Evolutionary conservation across 1,140 invertebrate genomes (phyloP), one percentile per base, ranked within the genome.

Genomic region (Drosophila subpulchrella): DNA sequence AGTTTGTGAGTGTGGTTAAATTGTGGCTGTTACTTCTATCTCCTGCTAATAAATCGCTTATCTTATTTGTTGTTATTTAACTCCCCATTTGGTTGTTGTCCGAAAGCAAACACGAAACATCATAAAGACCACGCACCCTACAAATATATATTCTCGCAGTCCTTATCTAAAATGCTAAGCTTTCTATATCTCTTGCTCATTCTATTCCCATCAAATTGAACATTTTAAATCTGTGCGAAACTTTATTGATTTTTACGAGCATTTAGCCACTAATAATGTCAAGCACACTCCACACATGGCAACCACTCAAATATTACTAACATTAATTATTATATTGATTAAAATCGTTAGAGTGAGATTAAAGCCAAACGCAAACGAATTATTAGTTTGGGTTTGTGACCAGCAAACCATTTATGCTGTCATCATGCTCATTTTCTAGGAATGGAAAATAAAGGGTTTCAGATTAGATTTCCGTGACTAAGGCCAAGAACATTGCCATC

Each of bases 51-150:
- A 84, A 76, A 84, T 75, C 58, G 81, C 81, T 84, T 84, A 84
- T 84, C 81, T 84, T 80, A 80, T 84, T 84, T 84, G 81, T 80
- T 84, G 66, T 67, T 79, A 72, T 84, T 84, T 73, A 80, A 54
- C 72, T 75, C 56, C 32, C 47, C 24, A 5, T 12, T n/a, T 62
- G 12, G 30, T 67, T 81, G 78, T 84, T 55, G 75, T 48, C 58
- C 47, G 42, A 78, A 75, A 71, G 60, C 75, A 83, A 75, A 70
- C 68, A 56, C 24, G 34, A 61, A 30, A 41, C 58, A 73, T 67
- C 58, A 74, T 50, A 81, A 56, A 75, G 60, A 68, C 71, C 60
- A 55, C 75, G 67, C 80, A 75, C 65, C 32, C 32, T 34, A 34
- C 32, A 34, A 34, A 34, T 34, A 34, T 34, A 34, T 3, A 34